phyloP scores from a whole-genome alignment of 92 coral and sea anemone species.

The Epizoanthus fatuus region DNA sequence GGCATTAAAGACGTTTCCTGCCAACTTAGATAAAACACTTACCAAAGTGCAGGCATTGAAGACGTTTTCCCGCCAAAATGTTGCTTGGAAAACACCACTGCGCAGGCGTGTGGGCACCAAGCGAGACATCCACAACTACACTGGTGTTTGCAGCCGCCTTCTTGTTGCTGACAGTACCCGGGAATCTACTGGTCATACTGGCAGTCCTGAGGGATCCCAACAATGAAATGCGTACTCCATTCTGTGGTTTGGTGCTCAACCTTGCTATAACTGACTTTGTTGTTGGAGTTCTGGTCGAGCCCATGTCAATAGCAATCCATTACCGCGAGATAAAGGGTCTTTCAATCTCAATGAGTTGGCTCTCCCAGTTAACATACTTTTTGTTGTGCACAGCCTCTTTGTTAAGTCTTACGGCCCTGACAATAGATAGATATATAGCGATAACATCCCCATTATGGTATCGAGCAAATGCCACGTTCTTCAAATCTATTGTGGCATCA shows the following conservation, averaged over 20 bases:
- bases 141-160: slow-evolving; percentile 74
- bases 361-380: slow-evolving; percentile 28
- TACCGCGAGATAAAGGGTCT: slow-evolving; percentile 48
- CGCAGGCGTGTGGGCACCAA: slow-evolving; percentile 83
- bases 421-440: slow-evolving; percentile 34
- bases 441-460: slow-evolving; percentile 46
- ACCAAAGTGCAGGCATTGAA: background rate
- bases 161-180: slow-evolving; percentile 82
- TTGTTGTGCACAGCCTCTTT: slow-evolving; percentile 33
- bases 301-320: slow-evolving; percentile 79
- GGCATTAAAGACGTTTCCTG: background rate
- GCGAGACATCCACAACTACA: slow-evolving; percentile 76
- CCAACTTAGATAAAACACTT: background rate
- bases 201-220: slow-evolving; percentile 82
- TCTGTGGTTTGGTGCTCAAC: slow-evolving; percentile 76
- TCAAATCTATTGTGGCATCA: background rate
- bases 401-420: slow-evolving; percentile 33
- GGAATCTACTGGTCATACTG: slow-evolving; percentile 79
- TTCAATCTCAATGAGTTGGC: slow-evolving; percentile 32
- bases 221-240: slow-evolving; percentile 80
- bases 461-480: slow-evolving; percentile 27
- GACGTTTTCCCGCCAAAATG: slow-evolving; percentile 32
- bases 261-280: slow-evolving; percentile 86
- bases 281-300: slow-evolving; percentile 79
- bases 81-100: slow-evolving; percentile 85